A percentile compares a stretch with the other conserved stretches of the same genome.
Conservation (phyloP, 2,113 vertebrate genomes). For the Phylloscopus trochilus region DNA sequence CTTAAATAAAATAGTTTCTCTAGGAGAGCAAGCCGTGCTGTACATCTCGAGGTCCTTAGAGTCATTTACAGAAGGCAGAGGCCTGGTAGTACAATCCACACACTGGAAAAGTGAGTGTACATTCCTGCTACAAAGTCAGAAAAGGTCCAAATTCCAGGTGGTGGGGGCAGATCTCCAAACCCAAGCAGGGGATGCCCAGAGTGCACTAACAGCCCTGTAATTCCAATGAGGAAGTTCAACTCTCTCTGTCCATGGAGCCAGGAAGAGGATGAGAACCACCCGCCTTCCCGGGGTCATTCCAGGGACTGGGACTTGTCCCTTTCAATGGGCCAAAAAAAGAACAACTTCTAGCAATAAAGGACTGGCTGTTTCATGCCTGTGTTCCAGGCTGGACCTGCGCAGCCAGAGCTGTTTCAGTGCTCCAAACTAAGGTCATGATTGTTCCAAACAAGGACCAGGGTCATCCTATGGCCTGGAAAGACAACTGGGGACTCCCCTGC, state of each 20-base stretch:
- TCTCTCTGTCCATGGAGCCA: neutral
- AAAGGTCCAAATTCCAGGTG: neutral
- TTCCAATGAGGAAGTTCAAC: neutral
- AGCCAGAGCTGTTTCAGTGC: neutral
- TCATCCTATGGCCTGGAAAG: neutral
- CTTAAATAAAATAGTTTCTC: conserved; percentile 75
- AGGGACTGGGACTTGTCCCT: neutral
- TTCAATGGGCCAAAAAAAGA: neutral
- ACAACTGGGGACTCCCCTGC: neutral
- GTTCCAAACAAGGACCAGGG: neutral
- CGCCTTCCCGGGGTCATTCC: neutral
- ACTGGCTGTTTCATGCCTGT: neutral
- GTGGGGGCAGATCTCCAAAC: neutral
- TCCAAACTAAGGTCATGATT: neutral
- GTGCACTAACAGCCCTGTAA: neutral
- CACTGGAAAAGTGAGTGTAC: neutral
- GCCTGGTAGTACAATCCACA: neutral
- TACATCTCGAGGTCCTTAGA: conserved; percentile 31
- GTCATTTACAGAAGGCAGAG: conserved; percentile 11
- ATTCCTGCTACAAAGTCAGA: conserved; percentile 39
- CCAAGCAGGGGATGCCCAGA: neutral
- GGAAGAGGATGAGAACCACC: neutral
- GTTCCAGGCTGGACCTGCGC: neutral
- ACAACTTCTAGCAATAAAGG: neutral
- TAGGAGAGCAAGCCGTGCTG: conserved; percentile 56